phyloP scores from a whole-genome alignment of 2,888 invertebrate genomes.

The Cantharis flavilabris region DNA sequence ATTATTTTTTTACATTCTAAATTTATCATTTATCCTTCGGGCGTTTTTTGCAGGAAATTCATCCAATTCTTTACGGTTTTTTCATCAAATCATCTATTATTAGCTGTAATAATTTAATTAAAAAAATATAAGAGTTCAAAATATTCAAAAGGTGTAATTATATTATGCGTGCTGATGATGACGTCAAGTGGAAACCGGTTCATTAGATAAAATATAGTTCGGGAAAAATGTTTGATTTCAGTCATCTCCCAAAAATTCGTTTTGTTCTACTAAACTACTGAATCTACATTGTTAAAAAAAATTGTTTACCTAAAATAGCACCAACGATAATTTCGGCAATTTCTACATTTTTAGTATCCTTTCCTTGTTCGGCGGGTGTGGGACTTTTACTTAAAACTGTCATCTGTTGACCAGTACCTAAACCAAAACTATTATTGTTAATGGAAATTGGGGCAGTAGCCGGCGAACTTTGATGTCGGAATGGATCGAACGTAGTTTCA shows the following conservation, averaged over 20 bases:
- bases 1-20: too few relatives aligned
- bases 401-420: conserved; percentile 74
- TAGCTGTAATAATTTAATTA: too few relatives aligned
- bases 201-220: too few relatives aligned
- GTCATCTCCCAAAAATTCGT: neutral
- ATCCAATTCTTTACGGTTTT: too few relatives aligned
- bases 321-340: conserved; percentile 96
- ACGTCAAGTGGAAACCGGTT: too few relatives aligned
- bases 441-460: conserved; percentile 77
- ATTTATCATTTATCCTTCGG: too few relatives aligned
- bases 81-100: too few relatives aligned
- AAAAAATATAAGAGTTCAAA: too few relatives aligned
- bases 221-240: neutral
- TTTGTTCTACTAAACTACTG: neutral
- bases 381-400: conserved; percentile 81
- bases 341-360: conserved; percentile 90
- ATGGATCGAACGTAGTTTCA: conserved; percentile 70
- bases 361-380: conserved; percentile 75
- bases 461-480: conserved; percentile 75
- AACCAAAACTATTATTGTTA: conserved; percentile 88
- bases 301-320: conserved; percentile 84
- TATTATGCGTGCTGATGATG: too few relatives aligned
- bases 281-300: too few relatives aligned
- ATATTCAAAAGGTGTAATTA: too few relatives aligned
- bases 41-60: too few relatives aligned